Base-by-base conservation (phyloP, 1,140 invertebrate species). In the Panagrolaimus sp. region DNA sequence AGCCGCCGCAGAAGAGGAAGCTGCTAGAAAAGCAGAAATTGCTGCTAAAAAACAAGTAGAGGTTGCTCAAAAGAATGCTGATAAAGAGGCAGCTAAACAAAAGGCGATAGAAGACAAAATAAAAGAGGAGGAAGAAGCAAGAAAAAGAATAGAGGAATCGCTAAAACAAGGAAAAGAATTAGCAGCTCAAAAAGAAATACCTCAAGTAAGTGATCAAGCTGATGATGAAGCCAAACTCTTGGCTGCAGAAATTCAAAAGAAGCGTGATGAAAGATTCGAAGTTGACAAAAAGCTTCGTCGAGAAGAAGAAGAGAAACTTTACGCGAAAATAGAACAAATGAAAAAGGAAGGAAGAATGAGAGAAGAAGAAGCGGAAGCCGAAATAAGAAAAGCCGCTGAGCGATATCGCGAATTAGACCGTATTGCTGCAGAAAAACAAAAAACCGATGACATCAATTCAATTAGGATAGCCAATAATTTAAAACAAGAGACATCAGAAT, bases 281-380 rank as follows among this genome's bases (percentile, higher is more conserved):
- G 20, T n/a, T 1, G 51, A 57, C 20, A 57, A 57, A 57, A 27
- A 57, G 27, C 13, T 11, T 20, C 0, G 51, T 5, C n/a, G 27
- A 8, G 51, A 57, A 57, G 51, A 57, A 57, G 51, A 57, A 27
- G 20, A 27, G n/a, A 57, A 57, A 27, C 20, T 20, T 27, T 25
- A 25, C 20, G 51, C 20, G 20, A 27, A 57, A 13, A 57, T 57
- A 13, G 51, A 57, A 20, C 11, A 16, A 9, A 57, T 25, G 27
- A 20, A 27, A 25, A 20, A 27, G 3, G 51, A 20, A 9, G 51
- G 51, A 2, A 27, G 20, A 57, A 11, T 57, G 20, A 20, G n/a
- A 11, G 51, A 57, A 57, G 51, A 20, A 57, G 51, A 57, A 57
- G 51, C 51, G 11, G 51, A 57, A 1, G 51, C 11, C 11, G 51